Evolutionary conservation across 2,797 vertebrate species (phyloP).

Genomic region (Phoebastria nigripes): DNA sequence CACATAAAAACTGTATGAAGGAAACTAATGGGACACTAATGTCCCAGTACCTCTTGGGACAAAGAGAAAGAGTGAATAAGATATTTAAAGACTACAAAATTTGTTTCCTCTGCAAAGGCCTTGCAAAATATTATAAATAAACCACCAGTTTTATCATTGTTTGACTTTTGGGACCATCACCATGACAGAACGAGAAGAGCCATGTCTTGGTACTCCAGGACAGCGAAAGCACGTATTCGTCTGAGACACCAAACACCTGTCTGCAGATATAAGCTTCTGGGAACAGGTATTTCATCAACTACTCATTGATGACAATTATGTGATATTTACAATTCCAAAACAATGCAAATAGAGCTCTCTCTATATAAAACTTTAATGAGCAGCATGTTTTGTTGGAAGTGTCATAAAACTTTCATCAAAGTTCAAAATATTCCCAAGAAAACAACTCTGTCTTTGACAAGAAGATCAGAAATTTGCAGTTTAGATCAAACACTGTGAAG

Average conservation of each 20-base stretch:
- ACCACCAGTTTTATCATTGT: not conserved
- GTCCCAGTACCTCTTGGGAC: not conserved
- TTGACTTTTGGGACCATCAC: not conserved
- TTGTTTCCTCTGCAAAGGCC: not conserved
- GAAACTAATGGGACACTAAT: constrained; percentile 25
- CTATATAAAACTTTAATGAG: constrained; percentile 64
- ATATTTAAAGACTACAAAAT: constrained; percentile 6
- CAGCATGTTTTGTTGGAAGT: constrained; percentile 66
- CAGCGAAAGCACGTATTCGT: not conserved
- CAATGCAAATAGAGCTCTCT: constrained; percentile 65
- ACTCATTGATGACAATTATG: constrained; percentile 57
- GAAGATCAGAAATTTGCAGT: constrained; percentile 69
- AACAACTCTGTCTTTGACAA: constrained; percentile 68
- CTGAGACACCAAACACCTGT: not conserved
- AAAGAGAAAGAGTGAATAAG: not conserved
- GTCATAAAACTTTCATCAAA: constrained; percentile 77
- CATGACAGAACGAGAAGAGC: not conserved
- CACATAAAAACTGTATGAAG: constrained; percentile 23
- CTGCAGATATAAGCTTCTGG: constrained; percentile 17
- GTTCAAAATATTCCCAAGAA: constrained; percentile 69
- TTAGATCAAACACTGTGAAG: constrained; percentile 64
- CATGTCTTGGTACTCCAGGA: not conserved
- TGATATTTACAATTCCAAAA: constrained; percentile 69
- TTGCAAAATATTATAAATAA: constrained; percentile 22
- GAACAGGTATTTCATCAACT: constrained; percentile 49